These are phyloP conservation scores for Elmis aenea DNA, from an alignment of 2,888 invertebrate species.

Conservation along the genomic window DNA sequence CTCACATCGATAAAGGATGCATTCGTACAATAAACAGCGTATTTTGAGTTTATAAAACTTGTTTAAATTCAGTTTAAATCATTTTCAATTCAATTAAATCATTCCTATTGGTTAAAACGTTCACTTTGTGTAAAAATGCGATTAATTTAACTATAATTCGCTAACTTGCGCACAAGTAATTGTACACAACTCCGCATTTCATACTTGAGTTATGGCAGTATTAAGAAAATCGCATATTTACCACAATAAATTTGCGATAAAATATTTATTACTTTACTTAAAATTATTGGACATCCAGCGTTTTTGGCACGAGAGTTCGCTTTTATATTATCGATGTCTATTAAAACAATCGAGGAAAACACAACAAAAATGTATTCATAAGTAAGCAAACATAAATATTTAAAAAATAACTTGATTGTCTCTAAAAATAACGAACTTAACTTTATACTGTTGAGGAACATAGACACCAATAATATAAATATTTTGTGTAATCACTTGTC, in stretches of 20 bases:
- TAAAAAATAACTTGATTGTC: too few species aligned
- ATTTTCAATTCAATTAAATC: slow-evolving; percentile 7
- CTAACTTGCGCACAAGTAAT: background rate
- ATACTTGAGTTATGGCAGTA: slow-evolving; percentile 21
- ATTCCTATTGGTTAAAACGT: too few species aligned
- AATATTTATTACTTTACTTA: slow-evolving; percentile 18
- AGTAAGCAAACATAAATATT: too few species aligned
- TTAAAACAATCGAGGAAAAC: too few species aligned
- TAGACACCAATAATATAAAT: too few species aligned
- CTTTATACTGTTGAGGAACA: too few species aligned
- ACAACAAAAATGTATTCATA: too few species aligned
- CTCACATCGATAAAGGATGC: slow-evolving; percentile 44
- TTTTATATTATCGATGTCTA: too few species aligned
- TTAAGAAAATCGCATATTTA: slow-evolving; percentile 29
- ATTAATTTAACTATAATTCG: slow-evolving; percentile 9
- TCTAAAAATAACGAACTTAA: too few species aligned
- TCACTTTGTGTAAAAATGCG: slow-evolving; percentile 26
- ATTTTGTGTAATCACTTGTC: too few species aligned
- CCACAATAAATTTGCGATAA: slow-evolving; percentile 20
- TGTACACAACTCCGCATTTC: background rate
- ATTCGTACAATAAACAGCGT: slow-evolving; percentile 34
- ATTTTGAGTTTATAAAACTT: slow-evolving; percentile 33
- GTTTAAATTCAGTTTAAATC: slow-evolving; percentile 14
- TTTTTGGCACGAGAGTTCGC: slow-evolving; percentile 20
- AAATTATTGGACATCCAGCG: slow-evolving; percentile 20